Base-by-base conservation (phyloP, 2,888 invertebrate species). In the Cryptus armator region DNA sequence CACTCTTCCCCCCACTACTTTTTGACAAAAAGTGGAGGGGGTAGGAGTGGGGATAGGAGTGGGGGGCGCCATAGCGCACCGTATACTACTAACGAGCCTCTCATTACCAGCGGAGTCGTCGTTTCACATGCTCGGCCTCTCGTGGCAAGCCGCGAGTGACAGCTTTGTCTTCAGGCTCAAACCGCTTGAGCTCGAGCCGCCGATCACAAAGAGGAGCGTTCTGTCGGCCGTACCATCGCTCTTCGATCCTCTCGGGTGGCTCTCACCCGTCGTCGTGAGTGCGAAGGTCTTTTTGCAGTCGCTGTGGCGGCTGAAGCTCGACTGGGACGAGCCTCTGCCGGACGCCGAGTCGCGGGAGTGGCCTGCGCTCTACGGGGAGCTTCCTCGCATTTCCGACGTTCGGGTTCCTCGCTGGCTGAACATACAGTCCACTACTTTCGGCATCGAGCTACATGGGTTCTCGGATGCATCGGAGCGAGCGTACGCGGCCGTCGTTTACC, bases 281-380 rank as follows among this genome's bases (percentile, higher is more conserved):
- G 86, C 83, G 0, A 87, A 88, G 37, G 78, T 87, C 12, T 32
- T 86, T n/a, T 78, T 88, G 70, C 87, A 87, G 53, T 79, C 82
- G 14, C 51, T 86, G 2, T 87, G 87, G 85, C 24, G 82, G 2
- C 37, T 64, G 7, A 78, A 68, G 9, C 32, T 53, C 1, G 81
- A 76, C 12, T 87, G 84, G 86, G 86, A 86, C 43, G 44, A 67
- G 0, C 64, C 81, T 0, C 37, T 88, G 1, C 83, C 85, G 0
- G 2, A 24, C 0, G 64, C 81, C 16, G 14, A 86, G 12, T 32
- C 68, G 10, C 70, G 14, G 2, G 56, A 76, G 0, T 88, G 84
- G 88, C 6, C 10, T 2, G 24, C 16, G 2, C 81, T 81, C 37
- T 51, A 67, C 7, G 1, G 64, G 0, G 44, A 71, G 0, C 66